These are phyloP conservation scores for Zoanthus gigantus DNA, from an alignment of 92 coral and sea anemone genomes.

Conservation along the genomic window DNA sequence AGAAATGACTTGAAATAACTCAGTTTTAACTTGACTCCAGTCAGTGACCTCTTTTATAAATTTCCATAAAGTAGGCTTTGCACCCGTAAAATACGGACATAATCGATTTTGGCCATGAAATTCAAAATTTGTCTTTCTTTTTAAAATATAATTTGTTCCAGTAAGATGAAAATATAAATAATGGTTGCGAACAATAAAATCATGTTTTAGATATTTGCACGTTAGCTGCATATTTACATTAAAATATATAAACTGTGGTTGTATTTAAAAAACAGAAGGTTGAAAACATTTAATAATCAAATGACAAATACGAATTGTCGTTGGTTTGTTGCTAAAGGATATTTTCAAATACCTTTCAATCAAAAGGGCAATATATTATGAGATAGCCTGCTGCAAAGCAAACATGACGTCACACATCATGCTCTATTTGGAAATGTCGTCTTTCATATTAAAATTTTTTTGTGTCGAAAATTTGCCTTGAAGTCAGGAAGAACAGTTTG, in stretches of 20 bases:
- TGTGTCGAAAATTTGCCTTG: constrained; percentile 19
- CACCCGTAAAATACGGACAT: too few relatives aligned
- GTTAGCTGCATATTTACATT: constrained; percentile 2
- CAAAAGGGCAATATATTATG: constrained; percentile 17
- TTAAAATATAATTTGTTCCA: too few relatives aligned
- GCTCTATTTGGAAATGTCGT: background rate
- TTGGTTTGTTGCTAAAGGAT: constrained; percentile 20
- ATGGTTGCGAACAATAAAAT: background rate
- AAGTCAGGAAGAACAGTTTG: constrained; percentile 10
- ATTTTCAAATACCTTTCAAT: constrained; percentile 29
- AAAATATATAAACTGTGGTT: background rate
- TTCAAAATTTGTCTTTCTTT: too few relatives aligned
- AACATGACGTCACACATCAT: constrained; percentile 38
- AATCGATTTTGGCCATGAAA: too few relatives aligned
- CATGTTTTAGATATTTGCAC: background rate
- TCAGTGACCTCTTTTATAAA: too few relatives aligned
- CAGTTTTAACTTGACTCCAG: too few relatives aligned
- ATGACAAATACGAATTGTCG: background rate
- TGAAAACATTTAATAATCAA: background rate
- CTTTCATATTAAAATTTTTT: constrained; percentile 41
- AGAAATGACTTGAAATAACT: too few relatives aligned
- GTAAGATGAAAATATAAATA: too few relatives aligned
- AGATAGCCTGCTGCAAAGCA: background rate
- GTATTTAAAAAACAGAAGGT: background rate
- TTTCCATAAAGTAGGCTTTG: too few relatives aligned